A percentile compares a stretch with the other conserved stretches of the same genome.
Conservation (phyloP, 2,797 vertebrate genomes). For the Helarctos malayanus region DNA sequence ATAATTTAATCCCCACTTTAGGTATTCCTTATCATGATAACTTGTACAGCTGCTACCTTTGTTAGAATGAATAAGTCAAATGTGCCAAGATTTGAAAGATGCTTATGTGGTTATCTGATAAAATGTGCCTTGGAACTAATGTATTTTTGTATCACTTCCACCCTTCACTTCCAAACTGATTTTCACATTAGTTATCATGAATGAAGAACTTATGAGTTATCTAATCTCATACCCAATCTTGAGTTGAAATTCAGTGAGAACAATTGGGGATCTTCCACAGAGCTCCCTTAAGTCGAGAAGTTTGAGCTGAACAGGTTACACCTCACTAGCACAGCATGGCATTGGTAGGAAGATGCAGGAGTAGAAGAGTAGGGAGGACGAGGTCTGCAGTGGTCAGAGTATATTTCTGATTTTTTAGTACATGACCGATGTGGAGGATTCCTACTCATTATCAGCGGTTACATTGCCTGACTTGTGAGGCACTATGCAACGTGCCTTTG, state of each 20-base stretch:
- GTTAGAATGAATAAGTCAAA: neutral
- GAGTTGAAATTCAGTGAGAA: neutral
- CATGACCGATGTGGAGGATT: neutral
- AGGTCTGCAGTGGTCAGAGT: neutral
- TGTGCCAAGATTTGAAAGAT: neutral
- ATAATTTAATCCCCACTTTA: neutral
- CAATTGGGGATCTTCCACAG: neutral
- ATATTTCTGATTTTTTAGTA: neutral
- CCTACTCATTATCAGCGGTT: conserved; percentile 22
- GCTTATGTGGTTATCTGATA: neutral
- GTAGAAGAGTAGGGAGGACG: neutral
- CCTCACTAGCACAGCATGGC: neutral
- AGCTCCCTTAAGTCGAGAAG: neutral
- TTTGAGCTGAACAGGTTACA: neutral
- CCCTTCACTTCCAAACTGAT: neutral
- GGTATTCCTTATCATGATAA: neutral
- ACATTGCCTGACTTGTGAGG: rapidly evolving
- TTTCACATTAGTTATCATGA: neutral
- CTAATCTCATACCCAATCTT: neutral
- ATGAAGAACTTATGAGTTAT: neutral
- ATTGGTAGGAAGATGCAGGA: neutral
- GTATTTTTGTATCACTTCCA: neutral
- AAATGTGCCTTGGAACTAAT: conserved; percentile 19
- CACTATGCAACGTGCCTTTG: neutral
- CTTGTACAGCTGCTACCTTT: neutral